These are phyloP conservation scores for Caenorhabditis tropicalis DNA, from an alignment of 1,140 invertebrate species.

Conservation along the genomic window DNA sequence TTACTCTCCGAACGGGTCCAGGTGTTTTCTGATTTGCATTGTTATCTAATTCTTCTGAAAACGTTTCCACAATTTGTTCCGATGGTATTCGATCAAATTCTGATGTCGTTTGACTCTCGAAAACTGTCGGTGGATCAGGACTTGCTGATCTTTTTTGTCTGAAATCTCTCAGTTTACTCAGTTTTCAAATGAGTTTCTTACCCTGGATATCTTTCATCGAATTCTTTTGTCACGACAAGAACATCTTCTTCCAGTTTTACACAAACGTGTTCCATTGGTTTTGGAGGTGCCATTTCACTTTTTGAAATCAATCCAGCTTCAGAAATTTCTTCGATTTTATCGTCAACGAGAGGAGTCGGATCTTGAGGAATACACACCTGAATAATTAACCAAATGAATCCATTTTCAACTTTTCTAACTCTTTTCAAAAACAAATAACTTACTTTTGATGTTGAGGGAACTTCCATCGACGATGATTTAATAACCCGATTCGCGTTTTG, in stretches of 20 bases:
- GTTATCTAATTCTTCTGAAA: slow-evolving; percentile 22
- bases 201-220: slow-evolving; percentile 11
- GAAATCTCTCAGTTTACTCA: neutral
- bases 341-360: slow-evolving; percentile 17
- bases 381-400: neutral
- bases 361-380: slow-evolving; percentile 46
- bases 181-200: neutral
- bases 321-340: slow-evolving; percentile 38
- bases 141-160: slow-evolving; percentile 25
- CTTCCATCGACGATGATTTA: slow-evolving; percentile 53
- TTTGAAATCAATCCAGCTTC: neutral
- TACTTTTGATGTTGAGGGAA: slow-evolving; percentile 43
- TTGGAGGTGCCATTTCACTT: slow-evolving; percentile 33
- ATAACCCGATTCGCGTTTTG: slow-evolving; percentile 52
- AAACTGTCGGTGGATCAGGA: neutral
- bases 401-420: neutral
- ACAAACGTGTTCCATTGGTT: slow-evolving; percentile 11
- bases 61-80: neutral
- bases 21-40: slow-evolving; percentile 32
- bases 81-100: slow-evolving; percentile 2
- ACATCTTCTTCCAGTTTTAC: slow-evolving; percentile 46
- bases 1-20: neutral
- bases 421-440: neutral
- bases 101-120: slow-evolving; percentile 3
- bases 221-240: slow-evolving; percentile 32